phyloP scores from a whole-genome alignment of 37 sponge, comb jelly and placozoan species.

The Mnemiopsis leidyi region DNA sequence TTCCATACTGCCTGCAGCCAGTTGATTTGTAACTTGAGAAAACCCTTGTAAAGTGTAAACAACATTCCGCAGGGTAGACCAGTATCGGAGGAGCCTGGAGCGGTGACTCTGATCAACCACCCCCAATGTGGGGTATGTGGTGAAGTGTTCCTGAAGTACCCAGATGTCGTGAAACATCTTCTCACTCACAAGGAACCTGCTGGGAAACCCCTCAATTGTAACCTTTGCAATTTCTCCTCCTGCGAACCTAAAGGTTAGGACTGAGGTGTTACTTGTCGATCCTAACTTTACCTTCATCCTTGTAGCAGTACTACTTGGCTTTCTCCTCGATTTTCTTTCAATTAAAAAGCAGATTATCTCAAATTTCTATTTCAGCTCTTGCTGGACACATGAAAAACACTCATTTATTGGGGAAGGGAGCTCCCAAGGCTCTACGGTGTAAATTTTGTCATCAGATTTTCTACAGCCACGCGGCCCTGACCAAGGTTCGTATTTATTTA shows the following conservation, averaged over 20 bases:
- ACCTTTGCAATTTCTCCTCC: not conserved
- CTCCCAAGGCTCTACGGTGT: not conserved
- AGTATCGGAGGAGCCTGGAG: too few relatives aligned
- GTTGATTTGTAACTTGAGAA: too few relatives aligned
- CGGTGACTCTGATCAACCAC: not conserved
- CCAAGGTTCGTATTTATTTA: not conserved
- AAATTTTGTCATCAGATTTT: not conserved
- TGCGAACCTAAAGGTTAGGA: not conserved
- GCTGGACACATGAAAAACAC: not conserved
- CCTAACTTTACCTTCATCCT: too few relatives aligned
- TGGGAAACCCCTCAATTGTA: not conserved
- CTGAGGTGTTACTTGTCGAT: too few relatives aligned
- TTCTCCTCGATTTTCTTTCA: too few relatives aligned
- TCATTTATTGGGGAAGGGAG: not conserved
- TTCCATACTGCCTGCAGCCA: too few relatives aligned
- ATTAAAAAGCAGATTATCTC: too few relatives aligned
- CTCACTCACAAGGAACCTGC: not conserved
- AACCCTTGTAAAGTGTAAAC: too few relatives aligned
- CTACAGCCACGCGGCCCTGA: not conserved
- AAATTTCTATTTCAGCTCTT: not conserved
- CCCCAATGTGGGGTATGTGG: not conserved
- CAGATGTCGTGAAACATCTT: not conserved
- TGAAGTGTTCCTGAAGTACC: not conserved
- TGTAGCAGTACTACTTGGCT: too few relatives aligned
- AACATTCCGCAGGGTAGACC: too few relatives aligned